Evolutionary conservation across 2,797 vertebrate genomes (phyloP).

Genomic region (Catostomus latipinnis): DNA sequence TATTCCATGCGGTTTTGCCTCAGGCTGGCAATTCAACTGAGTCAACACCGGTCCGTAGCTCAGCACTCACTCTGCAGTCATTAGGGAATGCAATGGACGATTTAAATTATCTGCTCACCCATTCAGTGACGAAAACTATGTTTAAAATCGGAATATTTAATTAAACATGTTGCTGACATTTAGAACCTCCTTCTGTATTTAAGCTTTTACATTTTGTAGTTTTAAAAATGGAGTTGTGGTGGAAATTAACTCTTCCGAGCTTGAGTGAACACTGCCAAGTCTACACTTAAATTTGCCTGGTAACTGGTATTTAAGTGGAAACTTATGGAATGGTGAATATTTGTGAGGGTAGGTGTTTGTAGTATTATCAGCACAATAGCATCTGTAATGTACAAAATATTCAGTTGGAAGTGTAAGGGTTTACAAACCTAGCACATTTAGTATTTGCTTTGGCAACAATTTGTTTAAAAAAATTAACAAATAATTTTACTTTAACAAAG

Average conservation of each 20-base stretch:
- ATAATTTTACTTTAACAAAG: conserved; percentile 14
- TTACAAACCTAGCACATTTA: conserved; percentile 19
- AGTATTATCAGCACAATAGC: conserved; percentile 4
- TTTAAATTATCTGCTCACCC: conserved; percentile 53
- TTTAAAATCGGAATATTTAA: conserved; percentile 27
- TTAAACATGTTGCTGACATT: conserved; percentile 13
- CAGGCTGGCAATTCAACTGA: conserved; percentile 80
- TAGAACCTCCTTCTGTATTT: background rate
- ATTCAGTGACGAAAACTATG: conserved; percentile 2
- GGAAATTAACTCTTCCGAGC: no score
- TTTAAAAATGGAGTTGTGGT: background rate
- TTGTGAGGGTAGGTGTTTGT: conserved; percentile 7
- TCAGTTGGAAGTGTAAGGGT: conserved; percentile 9
- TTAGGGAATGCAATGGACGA: conserved; percentile 28
- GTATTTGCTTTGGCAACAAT: conserved; percentile 35
- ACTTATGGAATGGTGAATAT: background rate
- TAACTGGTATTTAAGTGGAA: background rate
- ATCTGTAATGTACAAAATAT: background rate
- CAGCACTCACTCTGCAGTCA: conserved; percentile 61
- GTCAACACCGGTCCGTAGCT: conserved; percentile 76
- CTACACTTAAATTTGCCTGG: background rate
- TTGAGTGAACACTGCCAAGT: no score
- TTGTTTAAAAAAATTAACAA: background rate
- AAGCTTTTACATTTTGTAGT: conserved; percentile 1
- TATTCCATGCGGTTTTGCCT: conserved; percentile 74